A percentile compares a stretch with the other conserved stretches of the same genome.
Conservation (phyloP, 2,113 vertebrate species). For the Trichechus manatus region DNA sequence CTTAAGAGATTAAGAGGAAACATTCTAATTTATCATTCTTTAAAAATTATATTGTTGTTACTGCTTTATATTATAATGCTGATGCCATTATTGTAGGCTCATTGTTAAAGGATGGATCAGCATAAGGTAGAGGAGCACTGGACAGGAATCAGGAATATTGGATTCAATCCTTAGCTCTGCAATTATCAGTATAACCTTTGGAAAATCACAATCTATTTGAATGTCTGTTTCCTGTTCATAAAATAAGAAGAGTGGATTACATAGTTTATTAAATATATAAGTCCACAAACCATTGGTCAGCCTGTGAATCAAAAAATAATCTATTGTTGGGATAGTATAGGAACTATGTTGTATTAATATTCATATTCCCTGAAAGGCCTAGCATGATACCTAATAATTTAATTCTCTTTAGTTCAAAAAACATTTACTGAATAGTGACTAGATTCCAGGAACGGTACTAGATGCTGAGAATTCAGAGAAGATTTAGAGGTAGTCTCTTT, state of each 20-base stretch:
- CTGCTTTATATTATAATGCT: constrained; percentile 42
- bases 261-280: constrained; percentile 11
- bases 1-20: constrained; percentile 54
- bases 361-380: neutral
- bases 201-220: constrained; percentile 12
- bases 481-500: constrained; percentile 14
- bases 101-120: neutral
- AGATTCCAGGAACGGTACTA: neutral
- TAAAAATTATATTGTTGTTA: constrained; percentile 37
- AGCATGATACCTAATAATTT: neutral
- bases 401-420: constrained; percentile 42
- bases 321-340: neutral
- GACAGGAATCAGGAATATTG: neutral
- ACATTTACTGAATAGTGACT: neutral
- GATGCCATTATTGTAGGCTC: neutral
- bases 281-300: neutral
- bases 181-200: neutral
- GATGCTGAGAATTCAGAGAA: constrained; percentile 44
- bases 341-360: constrained; percentile 36
- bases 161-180: neutral
- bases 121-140: neutral
- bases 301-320: neutral
- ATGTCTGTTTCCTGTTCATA: neutral
- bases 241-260: constrained; percentile 15
- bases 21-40: constrained; percentile 20